phyloP scores from a whole-genome alignment of 2,797 vertebrate genomes.

The Pyrocephalus nanus region DNA sequence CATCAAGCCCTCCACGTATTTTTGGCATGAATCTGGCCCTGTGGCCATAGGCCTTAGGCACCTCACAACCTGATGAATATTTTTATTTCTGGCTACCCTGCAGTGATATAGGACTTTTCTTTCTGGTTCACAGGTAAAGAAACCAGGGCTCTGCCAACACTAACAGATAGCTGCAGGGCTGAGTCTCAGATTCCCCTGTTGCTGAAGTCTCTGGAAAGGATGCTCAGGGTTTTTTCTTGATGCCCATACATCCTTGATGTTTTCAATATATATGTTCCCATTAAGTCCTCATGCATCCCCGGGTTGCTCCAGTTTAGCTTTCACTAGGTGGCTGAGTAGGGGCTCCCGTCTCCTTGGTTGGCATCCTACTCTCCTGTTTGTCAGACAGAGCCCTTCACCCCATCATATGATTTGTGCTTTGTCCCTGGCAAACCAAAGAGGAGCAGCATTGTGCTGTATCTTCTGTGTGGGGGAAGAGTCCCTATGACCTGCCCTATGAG shows the following conservation, averaged over 20 bases:
- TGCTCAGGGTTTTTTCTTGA: neutral
- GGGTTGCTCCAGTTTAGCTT: neutral
- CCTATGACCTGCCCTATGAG: neutral
- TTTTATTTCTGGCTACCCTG: neutral
- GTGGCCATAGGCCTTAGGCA: neutral
- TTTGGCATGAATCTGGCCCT: neutral
- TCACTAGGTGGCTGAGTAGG: neutral
- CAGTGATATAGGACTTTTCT: fast-evolving
- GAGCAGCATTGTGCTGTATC: neutral
- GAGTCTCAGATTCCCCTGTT: neutral
- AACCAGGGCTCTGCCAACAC: neutral
- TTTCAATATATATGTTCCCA: neutral
- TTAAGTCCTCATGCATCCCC: neutral
- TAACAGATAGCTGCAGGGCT: neutral
- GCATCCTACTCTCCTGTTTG: neutral
- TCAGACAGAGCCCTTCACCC: neutral
- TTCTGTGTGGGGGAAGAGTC: neutral
- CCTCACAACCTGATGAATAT: neutral
- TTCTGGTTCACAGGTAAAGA: neutral
- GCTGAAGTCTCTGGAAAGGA: neutral
- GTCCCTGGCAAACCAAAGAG: neutral
- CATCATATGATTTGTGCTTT: fast-evolving
- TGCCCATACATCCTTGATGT: neutral
- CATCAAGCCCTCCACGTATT: neutral
- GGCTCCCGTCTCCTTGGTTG: neutral